Evolutionary conservation across 1,140 invertebrate genomes (phyloP).

Genomic region (Thaumatotibia leucotreta): DNA sequence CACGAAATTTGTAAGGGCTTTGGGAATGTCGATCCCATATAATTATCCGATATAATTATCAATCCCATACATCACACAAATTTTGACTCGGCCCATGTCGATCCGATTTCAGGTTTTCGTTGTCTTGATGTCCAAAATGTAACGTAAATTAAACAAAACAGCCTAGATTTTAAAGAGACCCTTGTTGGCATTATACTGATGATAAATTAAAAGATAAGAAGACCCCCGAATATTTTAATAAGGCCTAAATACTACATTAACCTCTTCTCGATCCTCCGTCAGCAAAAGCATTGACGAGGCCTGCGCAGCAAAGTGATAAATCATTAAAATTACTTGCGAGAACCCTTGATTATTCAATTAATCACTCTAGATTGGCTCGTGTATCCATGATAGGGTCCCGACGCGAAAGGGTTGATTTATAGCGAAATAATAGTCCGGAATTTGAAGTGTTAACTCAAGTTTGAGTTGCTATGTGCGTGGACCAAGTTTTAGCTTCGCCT

Average conservation of each 20-base stretch:
- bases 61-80: too few species aligned
- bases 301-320: constrained; percentile 41
- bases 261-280: constrained; percentile 16
- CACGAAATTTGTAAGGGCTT: too few species aligned
- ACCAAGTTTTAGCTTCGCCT: neutral
- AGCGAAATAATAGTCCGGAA: constrained; percentile 63
- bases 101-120: too few species aligned
- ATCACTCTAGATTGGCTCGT: constrained; percentile 60
- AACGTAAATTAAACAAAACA: too few species aligned
- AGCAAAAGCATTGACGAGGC: neutral
- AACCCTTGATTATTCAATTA: constrained; percentile 69
- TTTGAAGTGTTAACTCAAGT: constrained; percentile 41
- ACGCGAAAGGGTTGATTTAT: constrained; percentile 65
- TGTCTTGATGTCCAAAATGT: too few species aligned
- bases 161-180: too few species aligned
- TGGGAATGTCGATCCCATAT: too few species aligned
- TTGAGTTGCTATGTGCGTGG: constrained; percentile 16
- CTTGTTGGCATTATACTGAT: too few species aligned
- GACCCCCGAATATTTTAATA: too few species aligned
- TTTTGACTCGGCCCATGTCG: too few species aligned
- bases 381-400: constrained; percentile 53
- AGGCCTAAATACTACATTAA: neutral
- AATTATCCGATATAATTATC: too few species aligned
- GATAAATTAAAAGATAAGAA: too few species aligned
- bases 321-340: constrained; percentile 66